These are phyloP conservation scores for Cremastinae sp. DNA, from an alignment of 2,888 invertebrate genomes.

Conservation along the genomic window DNA sequence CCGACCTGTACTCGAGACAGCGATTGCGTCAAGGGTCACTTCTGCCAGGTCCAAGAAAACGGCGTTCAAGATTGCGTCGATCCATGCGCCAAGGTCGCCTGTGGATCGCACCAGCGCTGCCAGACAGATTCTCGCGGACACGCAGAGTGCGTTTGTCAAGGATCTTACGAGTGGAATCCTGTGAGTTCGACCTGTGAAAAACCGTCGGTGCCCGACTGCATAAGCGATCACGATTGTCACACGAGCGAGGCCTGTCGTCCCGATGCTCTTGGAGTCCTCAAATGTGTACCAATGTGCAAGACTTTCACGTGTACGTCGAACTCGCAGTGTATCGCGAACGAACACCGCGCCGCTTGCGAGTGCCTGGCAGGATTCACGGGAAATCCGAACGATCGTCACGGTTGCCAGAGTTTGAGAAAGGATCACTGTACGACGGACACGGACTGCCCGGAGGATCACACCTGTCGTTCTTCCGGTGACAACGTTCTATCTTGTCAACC, in stretches of 20 bases:
- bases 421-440: constrained; percentile 90
- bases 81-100: constrained; percentile 90
- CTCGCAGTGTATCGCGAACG: constrained; percentile 88
- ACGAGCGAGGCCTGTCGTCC: constrained; percentile 87
- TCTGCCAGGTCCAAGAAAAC: constrained; percentile 85
- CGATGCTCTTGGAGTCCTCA: constrained; percentile 92
- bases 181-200: constrained; percentile 91
- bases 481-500: constrained; percentile 87
- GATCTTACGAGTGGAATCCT: constrained; percentile 91
- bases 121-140: constrained; percentile 85
- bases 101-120: constrained; percentile 92
- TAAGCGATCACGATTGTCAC: constrained; percentile 86
- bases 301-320: constrained; percentile 92
- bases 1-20: constrained; percentile 84
- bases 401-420: constrained; percentile 88
- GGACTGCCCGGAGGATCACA: constrained; percentile 91
- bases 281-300: constrained; percentile 89
- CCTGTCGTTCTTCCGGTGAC: constrained; percentile 85
- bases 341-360: constrained; percentile 90
- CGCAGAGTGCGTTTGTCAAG: constrained; percentile 90
- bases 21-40: constrained; percentile 87
- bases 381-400: constrained; percentile 93
- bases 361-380: constrained; percentile 92
- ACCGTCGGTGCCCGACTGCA: constrained; percentile 92
- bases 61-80: constrained; percentile 87